phyloP scores from a whole-genome alignment of 2,888 invertebrate genomes.

The Drosophila paramelanica region DNA sequence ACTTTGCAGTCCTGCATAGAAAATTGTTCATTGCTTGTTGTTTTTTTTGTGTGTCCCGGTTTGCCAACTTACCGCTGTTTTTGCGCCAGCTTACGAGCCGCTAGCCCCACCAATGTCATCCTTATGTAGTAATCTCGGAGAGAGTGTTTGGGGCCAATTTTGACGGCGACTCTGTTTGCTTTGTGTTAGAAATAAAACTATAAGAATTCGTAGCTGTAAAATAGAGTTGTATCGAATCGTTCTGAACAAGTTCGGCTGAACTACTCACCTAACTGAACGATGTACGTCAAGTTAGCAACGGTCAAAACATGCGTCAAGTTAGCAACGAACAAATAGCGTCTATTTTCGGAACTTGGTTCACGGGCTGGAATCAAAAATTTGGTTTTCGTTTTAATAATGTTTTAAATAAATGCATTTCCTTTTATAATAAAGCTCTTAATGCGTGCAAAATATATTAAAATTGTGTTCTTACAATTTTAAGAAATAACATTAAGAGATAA shows the following conservation, averaged over 20 bases:
- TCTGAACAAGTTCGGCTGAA: neutral
- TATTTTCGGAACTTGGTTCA: no score
- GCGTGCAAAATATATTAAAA: no score
- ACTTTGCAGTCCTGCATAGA: slow-evolving; percentile 86
- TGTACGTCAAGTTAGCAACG: no score
- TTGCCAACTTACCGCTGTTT: slow-evolving; percentile 78
- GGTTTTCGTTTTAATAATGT: no score
- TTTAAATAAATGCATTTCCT: no score
- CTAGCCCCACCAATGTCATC: slow-evolving; percentile 83
- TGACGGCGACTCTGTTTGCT: slow-evolving; percentile 31
- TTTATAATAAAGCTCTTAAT: no score
- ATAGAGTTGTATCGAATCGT: neutral
- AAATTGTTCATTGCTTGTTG: neutral
- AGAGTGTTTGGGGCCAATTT: slow-evolving; percentile 65
- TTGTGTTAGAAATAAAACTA: slow-evolving; percentile 8
- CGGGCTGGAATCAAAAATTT: no score
- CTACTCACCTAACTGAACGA: neutral
- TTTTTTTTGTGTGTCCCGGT: neutral
- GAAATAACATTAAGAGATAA: no score
- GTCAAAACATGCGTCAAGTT: no score
- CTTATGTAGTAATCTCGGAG: slow-evolving; percentile 62
- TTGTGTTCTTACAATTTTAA: no score
- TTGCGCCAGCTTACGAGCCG: slow-evolving; percentile 83
- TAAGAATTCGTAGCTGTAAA: slow-evolving; percentile 9
- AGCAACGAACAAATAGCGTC: no score